These are phyloP conservation scores for Napeogenes sylphis DNA, from an alignment of 2,888 invertebrate species.

Conservation along the genomic window DNA sequence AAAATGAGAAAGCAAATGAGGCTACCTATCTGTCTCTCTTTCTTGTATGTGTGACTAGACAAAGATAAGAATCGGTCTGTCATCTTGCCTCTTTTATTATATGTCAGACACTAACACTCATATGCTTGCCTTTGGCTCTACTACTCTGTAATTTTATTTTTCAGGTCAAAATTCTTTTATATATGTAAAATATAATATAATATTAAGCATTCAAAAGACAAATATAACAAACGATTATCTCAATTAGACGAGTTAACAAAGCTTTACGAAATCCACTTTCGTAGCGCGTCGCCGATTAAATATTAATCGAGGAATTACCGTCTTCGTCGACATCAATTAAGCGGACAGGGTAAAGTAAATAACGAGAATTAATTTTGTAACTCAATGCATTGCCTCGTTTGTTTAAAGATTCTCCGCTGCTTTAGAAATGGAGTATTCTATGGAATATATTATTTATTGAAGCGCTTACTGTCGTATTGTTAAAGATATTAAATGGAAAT, in stretches of 20 bases:
- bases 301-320: constrained; percentile 75
- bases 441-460: constrained; percentile 19
- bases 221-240: background rate
- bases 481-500: constrained; percentile 33
- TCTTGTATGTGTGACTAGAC: no score
- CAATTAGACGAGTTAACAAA: constrained; percentile 21
- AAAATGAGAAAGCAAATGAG: no score
- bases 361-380: constrained; percentile 72
- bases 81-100: no score
- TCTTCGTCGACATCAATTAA: constrained; percentile 74
- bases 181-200: no score
- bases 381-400: constrained; percentile 52
- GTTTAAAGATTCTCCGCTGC: constrained; percentile 54
- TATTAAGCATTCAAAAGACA: background rate
- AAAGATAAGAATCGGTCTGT: no score
- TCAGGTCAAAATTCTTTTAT: no score
- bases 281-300: constrained; percentile 52
- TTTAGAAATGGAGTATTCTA: background rate
- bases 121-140: no score
- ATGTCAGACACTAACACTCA: no score
- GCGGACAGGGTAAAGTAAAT: constrained; percentile 75
- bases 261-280: constrained; percentile 21
- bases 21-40: no score
- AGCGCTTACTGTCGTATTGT: constrained; percentile 7
- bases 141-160: no score